Evolutionary conservation across 2,888 invertebrate species (phyloP).

Genomic region (Nasonovia ribisnigri): DNA sequence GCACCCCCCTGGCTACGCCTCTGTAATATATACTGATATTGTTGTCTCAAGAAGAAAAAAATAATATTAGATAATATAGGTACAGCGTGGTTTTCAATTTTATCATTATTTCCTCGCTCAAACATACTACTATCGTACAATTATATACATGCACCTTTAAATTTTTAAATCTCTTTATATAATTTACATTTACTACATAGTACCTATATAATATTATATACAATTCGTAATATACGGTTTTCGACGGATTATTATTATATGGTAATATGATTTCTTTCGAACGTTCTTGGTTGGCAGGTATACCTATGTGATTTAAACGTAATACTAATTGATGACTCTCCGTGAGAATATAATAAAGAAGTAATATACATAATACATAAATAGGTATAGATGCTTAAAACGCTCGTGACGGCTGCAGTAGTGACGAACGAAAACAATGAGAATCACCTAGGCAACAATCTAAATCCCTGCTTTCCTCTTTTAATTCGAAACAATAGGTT

Average conservation of each 20-base stretch:
- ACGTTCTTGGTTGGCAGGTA: neutral
- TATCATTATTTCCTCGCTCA: neutral
- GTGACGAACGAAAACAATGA: constrained; percentile 44
- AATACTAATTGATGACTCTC: constrained; percentile 58
- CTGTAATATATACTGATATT: no score
- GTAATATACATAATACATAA: neutral
- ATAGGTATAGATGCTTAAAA: neutral
- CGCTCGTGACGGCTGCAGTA: neutral
- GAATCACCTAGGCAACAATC: constrained; percentile 35
- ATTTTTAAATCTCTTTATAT: neutral
- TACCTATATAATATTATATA: neutral
- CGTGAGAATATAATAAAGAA: constrained; percentile 31
- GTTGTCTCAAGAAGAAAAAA: neutral
- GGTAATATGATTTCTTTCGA: constrained; percentile 7
- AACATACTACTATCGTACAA: neutral
- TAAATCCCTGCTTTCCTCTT: constrained; percentile 54
- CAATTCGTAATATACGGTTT: neutral
- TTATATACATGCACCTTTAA: neutral
- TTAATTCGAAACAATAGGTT: constrained; percentile 62
- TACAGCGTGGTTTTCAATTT: neutral
- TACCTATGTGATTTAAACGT: neutral
- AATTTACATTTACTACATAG: neutral
- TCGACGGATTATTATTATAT: constrained; percentile 33
- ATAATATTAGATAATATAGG: neutral
- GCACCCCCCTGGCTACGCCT: no score